These are phyloP conservation scores for Saccostrea glomerata DNA, from an alignment of 1,140 invertebrate species.

Conservation along the genomic window DNA sequence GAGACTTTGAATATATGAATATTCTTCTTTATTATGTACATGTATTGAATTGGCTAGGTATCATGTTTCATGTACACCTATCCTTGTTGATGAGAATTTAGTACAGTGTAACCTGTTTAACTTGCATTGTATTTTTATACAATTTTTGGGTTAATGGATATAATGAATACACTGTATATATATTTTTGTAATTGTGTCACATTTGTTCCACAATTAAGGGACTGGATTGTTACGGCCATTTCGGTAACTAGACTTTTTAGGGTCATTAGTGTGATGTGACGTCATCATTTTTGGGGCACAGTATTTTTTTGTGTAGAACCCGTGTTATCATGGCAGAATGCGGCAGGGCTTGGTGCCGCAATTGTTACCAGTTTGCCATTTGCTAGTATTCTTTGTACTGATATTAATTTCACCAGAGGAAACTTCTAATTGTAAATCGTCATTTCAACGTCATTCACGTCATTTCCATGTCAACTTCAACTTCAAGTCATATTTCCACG, in stretches of 20 bases:
- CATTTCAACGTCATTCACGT: too few relatives aligned
- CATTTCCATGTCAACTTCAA: too few relatives aligned
- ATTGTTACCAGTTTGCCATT: too few relatives aligned
- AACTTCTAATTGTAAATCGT: too few relatives aligned
- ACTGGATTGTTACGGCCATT: background rate
- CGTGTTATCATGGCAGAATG: background rate
- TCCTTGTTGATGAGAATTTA: background rate
- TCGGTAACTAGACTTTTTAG: background rate
- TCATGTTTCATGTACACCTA: background rate
- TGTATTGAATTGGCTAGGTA: background rate
- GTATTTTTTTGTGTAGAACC: background rate
- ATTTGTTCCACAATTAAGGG: conserved; percentile 10
- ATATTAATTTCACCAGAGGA: background rate
- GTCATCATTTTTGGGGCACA: background rate
- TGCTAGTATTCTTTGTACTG: background rate
- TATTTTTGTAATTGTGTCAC: conserved; percentile 25
- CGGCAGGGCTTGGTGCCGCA: too few relatives aligned
- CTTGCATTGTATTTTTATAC: background rate
- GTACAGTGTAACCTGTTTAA: background rate
- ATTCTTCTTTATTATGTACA: background rate
- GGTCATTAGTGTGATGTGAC: background rate
- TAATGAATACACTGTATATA: too few relatives aligned
- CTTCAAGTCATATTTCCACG: background rate
- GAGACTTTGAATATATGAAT: background rate
- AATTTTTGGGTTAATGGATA: background rate